Percentiles rank a stretch among this genome's conserved stretches.
Conservation (phyloP, 2,797 vertebrate genomes). For the Enteromius argenteus region DNA sequence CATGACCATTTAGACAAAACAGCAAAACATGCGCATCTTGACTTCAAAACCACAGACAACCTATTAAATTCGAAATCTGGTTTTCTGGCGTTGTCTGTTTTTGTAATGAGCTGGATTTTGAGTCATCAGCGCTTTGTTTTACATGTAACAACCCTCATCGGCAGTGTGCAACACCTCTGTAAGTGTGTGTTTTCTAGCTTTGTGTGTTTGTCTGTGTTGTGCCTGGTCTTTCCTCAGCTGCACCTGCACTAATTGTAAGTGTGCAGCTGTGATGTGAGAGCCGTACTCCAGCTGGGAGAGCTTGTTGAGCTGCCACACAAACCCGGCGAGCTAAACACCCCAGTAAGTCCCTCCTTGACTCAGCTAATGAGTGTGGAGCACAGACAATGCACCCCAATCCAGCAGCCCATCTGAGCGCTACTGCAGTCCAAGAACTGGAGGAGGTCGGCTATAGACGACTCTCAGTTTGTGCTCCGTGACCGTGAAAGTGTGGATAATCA, state of each 20-base stretch:
- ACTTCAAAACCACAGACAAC: not conserved
- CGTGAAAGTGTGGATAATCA: constrained; percentile 61
- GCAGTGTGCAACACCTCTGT: constrained; percentile 19
- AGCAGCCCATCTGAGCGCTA: constrained; percentile 59
- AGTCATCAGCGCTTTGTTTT: not conserved
- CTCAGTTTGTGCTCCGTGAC: constrained; percentile 55
- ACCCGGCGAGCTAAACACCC: constrained; percentile 61
- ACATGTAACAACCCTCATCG: not conserved
- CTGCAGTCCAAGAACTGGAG: constrained; percentile 56
- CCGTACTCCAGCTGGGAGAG: constrained; percentile 65
- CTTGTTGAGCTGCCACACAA: constrained; percentile 65
- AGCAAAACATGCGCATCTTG: not conserved
- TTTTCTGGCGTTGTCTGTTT: not conserved
- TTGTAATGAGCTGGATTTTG: not conserved
- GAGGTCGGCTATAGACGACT: constrained; percentile 58
- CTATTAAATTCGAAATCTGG: not conserved
- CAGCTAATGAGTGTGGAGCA: constrained; percentile 66
- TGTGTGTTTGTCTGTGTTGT: constrained; percentile 42
- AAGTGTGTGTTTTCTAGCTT: constrained; percentile 39
- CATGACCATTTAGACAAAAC: not conserved
- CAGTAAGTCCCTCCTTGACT: constrained; percentile 67
- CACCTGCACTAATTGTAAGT: constrained; percentile 68
- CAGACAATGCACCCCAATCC: constrained; percentile 65
- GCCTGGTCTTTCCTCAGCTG: constrained; percentile 57
- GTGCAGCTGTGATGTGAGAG: constrained; percentile 66